These are phyloP conservation scores for Gymnothorax javanicus DNA, from an alignment of 2,797 vertebrate species.

Conservation along the genomic window DNA sequence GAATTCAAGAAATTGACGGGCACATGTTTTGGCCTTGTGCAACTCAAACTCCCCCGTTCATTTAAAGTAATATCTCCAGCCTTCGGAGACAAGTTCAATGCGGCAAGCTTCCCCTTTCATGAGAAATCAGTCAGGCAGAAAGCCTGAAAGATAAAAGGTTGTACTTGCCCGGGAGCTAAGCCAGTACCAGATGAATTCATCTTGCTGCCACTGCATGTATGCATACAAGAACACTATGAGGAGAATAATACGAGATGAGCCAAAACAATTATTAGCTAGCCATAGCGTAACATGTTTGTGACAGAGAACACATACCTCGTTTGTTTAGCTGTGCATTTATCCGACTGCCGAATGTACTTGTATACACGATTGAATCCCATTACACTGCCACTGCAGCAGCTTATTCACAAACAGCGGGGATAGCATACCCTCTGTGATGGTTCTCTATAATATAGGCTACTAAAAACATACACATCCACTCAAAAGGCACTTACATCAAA, in stretches of 20 bases:
- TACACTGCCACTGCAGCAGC: not conserved
- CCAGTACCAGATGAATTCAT: conserved; percentile 26
- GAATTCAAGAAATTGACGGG: not conserved
- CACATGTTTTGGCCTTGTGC: conserved; percentile 15
- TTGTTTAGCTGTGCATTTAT: not conserved
- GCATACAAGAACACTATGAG: not conserved
- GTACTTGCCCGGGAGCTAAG: conserved; percentile 3
- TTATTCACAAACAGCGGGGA: not conserved
- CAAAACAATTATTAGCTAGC: not conserved
- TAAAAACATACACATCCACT: not conserved
- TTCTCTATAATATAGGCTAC: not conserved
- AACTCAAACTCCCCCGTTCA: not conserved
- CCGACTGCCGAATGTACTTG: not conserved
- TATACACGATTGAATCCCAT: not conserved
- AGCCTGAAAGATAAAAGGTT: conserved; percentile 26
- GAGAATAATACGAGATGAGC: not conserved
- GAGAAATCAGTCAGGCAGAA: conserved; percentile 27
- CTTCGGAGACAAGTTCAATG: conserved; percentile 20
- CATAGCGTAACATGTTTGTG: not conserved
- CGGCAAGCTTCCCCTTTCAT: conserved; percentile 22
- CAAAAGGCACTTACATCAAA: not conserved
- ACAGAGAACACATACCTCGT: not conserved
- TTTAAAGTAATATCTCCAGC: conserved; percentile 18
- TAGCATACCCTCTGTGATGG: not conserved
- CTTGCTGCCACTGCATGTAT: not conserved